phyloP scores from a whole-genome alignment of 2,113 vertebrate genomes.

The Lycocorax pyrrhopterus region DNA sequence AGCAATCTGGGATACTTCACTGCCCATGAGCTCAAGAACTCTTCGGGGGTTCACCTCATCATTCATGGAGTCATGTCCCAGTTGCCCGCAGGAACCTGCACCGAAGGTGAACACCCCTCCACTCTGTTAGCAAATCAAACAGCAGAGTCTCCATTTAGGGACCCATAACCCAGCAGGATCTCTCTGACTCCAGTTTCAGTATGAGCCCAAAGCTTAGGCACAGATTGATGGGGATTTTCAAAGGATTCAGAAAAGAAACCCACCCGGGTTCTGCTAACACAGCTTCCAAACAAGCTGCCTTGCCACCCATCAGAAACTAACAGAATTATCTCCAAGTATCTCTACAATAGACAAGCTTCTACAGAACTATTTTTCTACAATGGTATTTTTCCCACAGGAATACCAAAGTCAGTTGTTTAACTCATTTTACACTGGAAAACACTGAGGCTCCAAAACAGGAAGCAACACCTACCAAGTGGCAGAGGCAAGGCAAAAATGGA shows the following conservation, averaged over 20 bases:
- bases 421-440: background rate
- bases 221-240: background rate
- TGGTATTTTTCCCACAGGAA: background rate
- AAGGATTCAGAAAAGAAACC: background rate
- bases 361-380: background rate
- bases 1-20: conserved; percentile 88
- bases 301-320: background rate
- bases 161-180: background rate
- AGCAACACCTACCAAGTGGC: background rate
- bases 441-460: background rate
- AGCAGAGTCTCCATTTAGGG: conserved; percentile 50
- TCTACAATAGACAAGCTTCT: background rate
- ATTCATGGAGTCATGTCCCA: conserved; percentile 87
- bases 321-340: background rate
- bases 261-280: background rate
- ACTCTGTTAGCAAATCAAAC: conserved; percentile 74
- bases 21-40: conserved; percentile 90
- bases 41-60: conserved; percentile 86
- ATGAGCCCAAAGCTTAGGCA: background rate
- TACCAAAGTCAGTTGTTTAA: background rate
- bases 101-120: conserved; percentile 92
- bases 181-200: background rate
- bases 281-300: background rate
- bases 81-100: conserved; percentile 83
- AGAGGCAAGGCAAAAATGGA: background rate